Base-by-base conservation (phyloP, 2,113 vertebrate genomes). In the Blennius ocellaris region DNA sequence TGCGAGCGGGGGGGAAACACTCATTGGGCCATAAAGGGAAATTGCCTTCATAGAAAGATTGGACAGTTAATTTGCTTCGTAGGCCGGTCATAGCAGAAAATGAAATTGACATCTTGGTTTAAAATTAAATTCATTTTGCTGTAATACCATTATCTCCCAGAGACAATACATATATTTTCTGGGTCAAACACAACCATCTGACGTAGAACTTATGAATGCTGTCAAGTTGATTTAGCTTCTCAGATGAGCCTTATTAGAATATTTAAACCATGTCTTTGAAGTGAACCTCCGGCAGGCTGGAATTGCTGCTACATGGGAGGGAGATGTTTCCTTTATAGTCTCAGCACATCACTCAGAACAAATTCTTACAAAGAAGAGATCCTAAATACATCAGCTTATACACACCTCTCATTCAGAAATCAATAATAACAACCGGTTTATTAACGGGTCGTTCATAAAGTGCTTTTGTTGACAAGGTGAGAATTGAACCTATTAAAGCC, bases 51-150 rank as follows among this genome's bases (percentile, higher is more conserved):
- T 59, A 68, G 65, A 64, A 73, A 78, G 61, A 83, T 67, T 78
- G 82, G 88, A 82, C 69, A 76, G 76, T 88, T 88, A 78, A 90
- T 91, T 84, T 84, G 70, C 80, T 82, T 73, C 49, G 9, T 41
- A 61, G 53, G 67, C 55, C 7, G 45, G 56, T 56, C 50, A 77
- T 79, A 85, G 73, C 7, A n/a, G 43, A 76, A 84, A 84, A 81
- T 79, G 62, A 62, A 86, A 74, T 83, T 43, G 64, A 83, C 30
- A 12, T 68, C 72, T 56, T 50, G 51, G 51, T 80, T 85, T 82
- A 73, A 66, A 81, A 80, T 76, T 44, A 49, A 72, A 73, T 70
- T 74, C 61, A 75, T 83, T 76, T 57, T 12, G 47, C 77, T 56
- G 55, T 69, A 70, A 69, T 44, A 40, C 60, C 49, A 54, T 81